Evolutionary conservation across 1,140 invertebrate genomes (phyloP), one percentile per base, ranked within the genome.

Genomic region (Heliothis virescens): DNA sequence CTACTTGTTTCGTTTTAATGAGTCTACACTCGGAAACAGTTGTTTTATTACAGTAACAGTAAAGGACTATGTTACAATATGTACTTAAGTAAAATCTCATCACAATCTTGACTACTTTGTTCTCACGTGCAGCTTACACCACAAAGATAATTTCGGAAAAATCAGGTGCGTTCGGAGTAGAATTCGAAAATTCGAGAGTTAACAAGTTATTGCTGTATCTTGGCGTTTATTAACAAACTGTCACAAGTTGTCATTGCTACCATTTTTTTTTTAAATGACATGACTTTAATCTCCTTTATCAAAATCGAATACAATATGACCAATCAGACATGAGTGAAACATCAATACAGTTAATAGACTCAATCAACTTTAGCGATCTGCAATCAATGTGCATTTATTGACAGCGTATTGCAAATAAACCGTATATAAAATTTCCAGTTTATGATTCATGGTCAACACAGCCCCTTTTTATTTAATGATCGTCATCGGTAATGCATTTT

Each of bases 401-500:
- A 86, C 47, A 83, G 81, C 67, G 59, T 78, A 80, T 57, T 48
- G 81, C 74, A 71, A 80, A 62, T 79, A 55, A 73, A 76, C 73
- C 82, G 65, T 79, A 82, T 55, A 85, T 84, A 85, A 86, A 86
- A 86, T 75, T 50, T 83, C 82, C 81, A 87, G 85, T 82, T 80
- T 80, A 89, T 90, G 89, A 90, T 86, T 90, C 89, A 90, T 84
- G 79, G 74, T 62, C 80, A 78, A 67, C 57, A 60, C 41, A 80
- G 73, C 65, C 50, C 50, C 41, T 72, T 53, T 55, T 16, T 26
- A 47, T 55, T 16, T 26, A 47, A 48, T 18, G 26, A 26, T 71
- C 16, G 18, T 15, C 21, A 15, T 3, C 67, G 29, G 29, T 26
- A 71, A 52, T 26, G 67, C 47, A 71, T 53, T 71, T 71, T 71